Evolutionary conservation across 2,797 vertebrate species (phyloP), one percentile per base, ranked within the genome.

Genomic region (Hydrocynus forskahlii): DNA sequence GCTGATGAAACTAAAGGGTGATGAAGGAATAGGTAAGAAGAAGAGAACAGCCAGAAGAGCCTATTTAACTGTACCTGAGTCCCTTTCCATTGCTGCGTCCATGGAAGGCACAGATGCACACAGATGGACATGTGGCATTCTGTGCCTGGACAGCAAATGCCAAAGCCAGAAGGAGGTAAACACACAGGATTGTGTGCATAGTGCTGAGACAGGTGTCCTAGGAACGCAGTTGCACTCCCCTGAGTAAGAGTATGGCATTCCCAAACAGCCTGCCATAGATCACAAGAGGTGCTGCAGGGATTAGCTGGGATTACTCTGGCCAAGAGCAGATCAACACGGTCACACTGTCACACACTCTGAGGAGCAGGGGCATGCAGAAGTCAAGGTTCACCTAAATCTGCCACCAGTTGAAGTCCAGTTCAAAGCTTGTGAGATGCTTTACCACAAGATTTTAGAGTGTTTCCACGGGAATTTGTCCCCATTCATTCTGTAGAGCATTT

Each of bases 81-180:
- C 94, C 92, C 25, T 84, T 88, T 88, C 92, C 95, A 72, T 93
- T 92, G 57, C 90, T 92, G 85, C 93, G 92, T 87, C 92, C 89
- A 5, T 92, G 93, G 80, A 92, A 87, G 52, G 91, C 85, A 8
- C 97, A 99, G 89, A 89, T 91, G 81, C 97, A 99, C 80, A 92
- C 92, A 9, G 92, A 89, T 63, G 97, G 97, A 83, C 97, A 98
- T 10, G 91, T 89, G 14, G 92, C 88, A 79, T 48, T 63, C 38
- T 79, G 75, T 64, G 81, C 54, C 29, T 70, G 52, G 50, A 85
- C 80, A 70, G 75, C 88, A 84, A 86, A 88, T 66, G 92, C 81
- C 83, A 88, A 70, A n/a, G 90, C 89, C 70, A 94, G 88, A 78
- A 92, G 21, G 70, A 96, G n/a, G 83, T 91, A 90, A 83, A 95